Conservation (phyloP, 2,113 vertebrate genomes). For the Triplophysa dalaica region DNA sequence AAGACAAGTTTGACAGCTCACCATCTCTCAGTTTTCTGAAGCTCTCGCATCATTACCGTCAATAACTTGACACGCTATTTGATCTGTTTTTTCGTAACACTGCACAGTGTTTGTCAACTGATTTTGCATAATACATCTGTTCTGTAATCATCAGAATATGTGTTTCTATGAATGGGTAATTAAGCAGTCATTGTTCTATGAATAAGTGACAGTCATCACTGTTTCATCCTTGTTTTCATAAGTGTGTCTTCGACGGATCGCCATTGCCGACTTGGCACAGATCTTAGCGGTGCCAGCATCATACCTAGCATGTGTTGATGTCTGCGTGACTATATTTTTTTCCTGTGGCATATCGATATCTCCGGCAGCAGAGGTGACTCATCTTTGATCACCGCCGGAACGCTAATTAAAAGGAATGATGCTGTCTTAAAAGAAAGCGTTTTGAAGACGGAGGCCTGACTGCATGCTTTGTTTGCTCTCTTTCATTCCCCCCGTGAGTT, state of each 20-base stretch:
- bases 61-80: conserved; percentile 33
- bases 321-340: conserved; percentile 39
- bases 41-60: conserved; percentile 25
- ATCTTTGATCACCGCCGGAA: conserved; percentile 51
- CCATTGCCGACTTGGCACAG: conserved; percentile 67
- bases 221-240: conserved; percentile 16
- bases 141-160: conserved; percentile 30
- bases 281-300: conserved; percentile 64
- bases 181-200: conserved; percentile 50
- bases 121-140: conserved; percentile 4
- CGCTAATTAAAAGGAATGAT: conserved; percentile 58
- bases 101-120: conserved; percentile 36
- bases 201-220: conserved; percentile 69
- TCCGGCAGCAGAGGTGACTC: conserved; percentile 51
- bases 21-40: conserved; percentile 17
- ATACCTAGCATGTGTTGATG: conserved; percentile 48
- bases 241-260: conserved; percentile 62
- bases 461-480: conserved; percentile 37
- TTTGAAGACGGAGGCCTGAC: conserved; percentile 52
- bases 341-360: conserved; percentile 38
- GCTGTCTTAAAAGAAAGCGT: conserved; percentile 50
- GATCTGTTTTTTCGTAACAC: neutral
- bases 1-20: conserved; percentile 55
- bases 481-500: conserved; percentile 40
- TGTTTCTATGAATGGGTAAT: conserved; percentile 50